These are phyloP conservation scores for Rhineura floridana DNA, from an alignment of 2,113 vertebrate genomes.

Conservation along the genomic window DNA sequence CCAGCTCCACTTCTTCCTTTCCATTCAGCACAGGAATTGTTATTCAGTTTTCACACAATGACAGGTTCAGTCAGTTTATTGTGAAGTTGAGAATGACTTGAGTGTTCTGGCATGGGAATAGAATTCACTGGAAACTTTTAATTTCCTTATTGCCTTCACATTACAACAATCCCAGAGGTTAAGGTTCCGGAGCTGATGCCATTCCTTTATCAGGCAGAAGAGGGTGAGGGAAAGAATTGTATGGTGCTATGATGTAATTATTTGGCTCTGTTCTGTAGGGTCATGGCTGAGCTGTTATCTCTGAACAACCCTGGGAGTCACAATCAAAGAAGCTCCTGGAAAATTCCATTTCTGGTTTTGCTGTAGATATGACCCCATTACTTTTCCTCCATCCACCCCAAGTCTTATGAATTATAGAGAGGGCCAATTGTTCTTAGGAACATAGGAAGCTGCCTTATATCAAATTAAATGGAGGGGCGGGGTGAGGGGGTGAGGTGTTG, in stretches of 20 bases:
- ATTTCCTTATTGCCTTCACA: constrained; percentile 71
- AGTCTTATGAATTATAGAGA: no score
- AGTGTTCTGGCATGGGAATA: constrained; percentile 71
- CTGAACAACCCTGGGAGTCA: constrained; percentile 56
- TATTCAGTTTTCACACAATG: constrained; percentile 76
- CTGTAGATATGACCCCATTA: background rate
- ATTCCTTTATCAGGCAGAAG: constrained; percentile 7
- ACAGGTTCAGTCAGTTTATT: constrained; percentile 66
- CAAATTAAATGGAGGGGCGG: no score
- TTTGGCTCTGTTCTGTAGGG: constrained; percentile 35
- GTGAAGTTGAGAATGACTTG: constrained; percentile 66
- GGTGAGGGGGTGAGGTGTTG: no score
- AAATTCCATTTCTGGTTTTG: background rate
- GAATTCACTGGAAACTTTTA: constrained; percentile 50
- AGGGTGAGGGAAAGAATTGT: constrained; percentile 48
- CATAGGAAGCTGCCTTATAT: no score
- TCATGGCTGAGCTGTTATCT: constrained; percentile 49
- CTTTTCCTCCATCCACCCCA: background rate
- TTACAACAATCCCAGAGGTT: constrained; percentile 62
- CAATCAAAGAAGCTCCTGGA: constrained; percentile 29
- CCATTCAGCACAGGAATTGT: constrained; percentile 67
- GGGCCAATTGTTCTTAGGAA: background rate
- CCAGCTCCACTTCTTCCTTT: constrained; percentile 64
- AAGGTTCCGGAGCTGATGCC: constrained; percentile 34
- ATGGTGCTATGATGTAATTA: constrained; percentile 61